A percentile compares a stretch with the other conserved stretches of the same genome.
These are phyloP conservation scores for Dryococelus australis DNA, from an alignment of 2,888 invertebrate genomes.

Conservation along the genomic window DNA sequence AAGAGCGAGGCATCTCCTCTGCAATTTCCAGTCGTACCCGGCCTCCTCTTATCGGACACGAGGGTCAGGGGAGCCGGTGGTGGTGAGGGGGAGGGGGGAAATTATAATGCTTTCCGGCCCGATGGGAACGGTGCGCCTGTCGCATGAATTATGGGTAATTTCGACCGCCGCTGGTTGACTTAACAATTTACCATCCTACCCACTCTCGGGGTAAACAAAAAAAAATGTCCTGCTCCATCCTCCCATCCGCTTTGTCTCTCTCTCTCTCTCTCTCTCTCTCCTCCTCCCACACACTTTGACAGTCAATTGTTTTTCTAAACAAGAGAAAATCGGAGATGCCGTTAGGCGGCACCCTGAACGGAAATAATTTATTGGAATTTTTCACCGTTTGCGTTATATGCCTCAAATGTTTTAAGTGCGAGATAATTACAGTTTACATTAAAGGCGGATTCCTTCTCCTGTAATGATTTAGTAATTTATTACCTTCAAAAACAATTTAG, in stretches of 20 bases:
- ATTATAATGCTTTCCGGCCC: slow-evolving; percentile 23
- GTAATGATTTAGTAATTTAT: too few relatives aligned
- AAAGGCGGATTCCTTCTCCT: too few relatives aligned
- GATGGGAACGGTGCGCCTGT: slow-evolving; percentile 25
- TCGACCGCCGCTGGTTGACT: slow-evolving; percentile 26
- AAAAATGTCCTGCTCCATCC: background rate
- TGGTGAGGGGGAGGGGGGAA: background rate
- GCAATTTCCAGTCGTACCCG: slow-evolving; percentile 16
- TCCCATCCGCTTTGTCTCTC: background rate
- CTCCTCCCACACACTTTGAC: background rate
- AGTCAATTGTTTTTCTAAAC: background rate
- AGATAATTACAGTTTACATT: too few relatives aligned
- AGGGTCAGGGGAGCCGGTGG: background rate
- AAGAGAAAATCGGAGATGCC: background rate
- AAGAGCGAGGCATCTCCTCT: background rate
- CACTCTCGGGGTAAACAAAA: background rate
- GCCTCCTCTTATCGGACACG: background rate
- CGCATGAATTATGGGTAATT: slow-evolving; percentile 29
- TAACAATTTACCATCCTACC: slow-evolving; percentile 23
- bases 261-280: background rate
- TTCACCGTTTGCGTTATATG: too few relatives aligned
- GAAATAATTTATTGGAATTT: too few relatives aligned
- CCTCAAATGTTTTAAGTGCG: too few relatives aligned
- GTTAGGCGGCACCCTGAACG: background rate
- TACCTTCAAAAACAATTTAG: too few relatives aligned